Base-by-base conservation (phyloP, 2,888 invertebrate species). In the Xanthorhoe spadicearia region DNA sequence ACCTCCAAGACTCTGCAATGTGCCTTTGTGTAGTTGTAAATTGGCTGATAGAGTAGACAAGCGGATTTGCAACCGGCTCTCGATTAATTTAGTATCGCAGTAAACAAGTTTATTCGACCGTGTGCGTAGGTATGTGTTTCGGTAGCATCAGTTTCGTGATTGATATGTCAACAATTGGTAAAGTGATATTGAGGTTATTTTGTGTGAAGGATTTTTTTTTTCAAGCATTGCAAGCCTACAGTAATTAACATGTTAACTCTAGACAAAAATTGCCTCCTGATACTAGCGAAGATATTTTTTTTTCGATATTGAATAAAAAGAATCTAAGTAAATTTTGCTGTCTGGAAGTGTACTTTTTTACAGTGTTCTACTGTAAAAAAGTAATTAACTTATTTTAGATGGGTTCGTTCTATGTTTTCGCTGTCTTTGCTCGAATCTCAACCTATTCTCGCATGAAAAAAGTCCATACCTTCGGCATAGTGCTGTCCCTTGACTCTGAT, bases 31-130 rank as follows among this genome's bases (percentile, higher is more conserved):
- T 9, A 38, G 38, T 38, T 38, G 38, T 38, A 38, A 38, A 38
- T 38, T 38, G 38, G 38, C 38, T 38, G 38, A 35, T 10, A 38
- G 38, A 38, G 38, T 48, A 10, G 28, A 55, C 61, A 69, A 65
- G 56, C 63, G 32, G 19, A 57, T 61, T 61, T 64, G 61, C 61
- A 69, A 67, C 69, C 32, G 50, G 57, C 57, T 60, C 55, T 54
- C 51, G 46, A 71, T 66, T 73, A 69, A 71, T 55, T 23, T 65
- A 65, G 64, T 52, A 38, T 53, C 32, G 23, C 52, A 58, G 35
- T 43, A 32, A 63, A 53, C 57, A n/a, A 52, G 57, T 57, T 32
- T 23, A 64, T 64, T 53, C 58, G 19, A 51, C 23, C 23, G 43
- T 43, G n/a, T 15, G 6, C 15, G 48, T 15, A 48, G 17, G 35